Evolutionary conservation across 2,113 vertebrate species (phyloP).

Genomic region (Neodontobutis hainanensis): DNA sequence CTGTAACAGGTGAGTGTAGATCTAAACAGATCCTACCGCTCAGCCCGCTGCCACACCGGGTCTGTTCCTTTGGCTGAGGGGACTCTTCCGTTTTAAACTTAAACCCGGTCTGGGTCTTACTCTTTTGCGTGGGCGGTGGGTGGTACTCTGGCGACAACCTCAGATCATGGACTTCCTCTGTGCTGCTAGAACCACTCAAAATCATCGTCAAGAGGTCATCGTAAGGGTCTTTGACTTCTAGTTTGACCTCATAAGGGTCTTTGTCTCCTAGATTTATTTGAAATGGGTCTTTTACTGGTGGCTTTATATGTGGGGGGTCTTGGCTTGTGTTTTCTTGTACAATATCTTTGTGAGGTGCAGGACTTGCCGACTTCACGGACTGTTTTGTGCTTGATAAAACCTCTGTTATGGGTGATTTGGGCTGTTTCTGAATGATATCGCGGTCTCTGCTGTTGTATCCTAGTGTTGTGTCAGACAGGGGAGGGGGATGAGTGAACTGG

Average conservation of each 20-base stretch:
- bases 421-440: slow-evolving; percentile 24
- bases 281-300: slow-evolving; percentile 46
- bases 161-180: slow-evolving; percentile 44
- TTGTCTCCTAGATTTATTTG: slow-evolving; percentile 3
- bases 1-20: slow-evolving; percentile 35
- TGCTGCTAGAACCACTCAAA: slow-evolving; percentile 27
- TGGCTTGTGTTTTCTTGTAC: slow-evolving; percentile 28
- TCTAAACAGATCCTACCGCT: slow-evolving; percentile 1
- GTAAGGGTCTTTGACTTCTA: slow-evolving; percentile 61
- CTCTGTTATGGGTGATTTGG: slow-evolving; percentile 27
- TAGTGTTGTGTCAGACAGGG: slow-evolving; percentile 20
- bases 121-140: not conserved
- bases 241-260: slow-evolving; percentile 30
- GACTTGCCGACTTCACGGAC: slow-evolving; percentile 6
- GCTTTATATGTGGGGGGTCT: slow-evolving; percentile 28
- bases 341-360: slow-evolving; percentile 11
- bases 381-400: slow-evolving; percentile 22
- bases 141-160: slow-evolving; percentile 11
- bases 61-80: slow-evolving; percentile 3
- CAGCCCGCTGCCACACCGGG: not conserved
- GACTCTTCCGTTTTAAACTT: slow-evolving; percentile 12
- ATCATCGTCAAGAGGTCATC: slow-evolving; percentile 63
- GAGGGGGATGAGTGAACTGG: slow-evolving; percentile 43
- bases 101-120: slow-evolving; percentile 20
- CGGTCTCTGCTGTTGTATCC: slow-evolving; percentile 5